These are phyloP conservation scores for Drosophila baimaii DNA, from an alignment of 1,140 invertebrate species.

Conservation along the genomic window DNA sequence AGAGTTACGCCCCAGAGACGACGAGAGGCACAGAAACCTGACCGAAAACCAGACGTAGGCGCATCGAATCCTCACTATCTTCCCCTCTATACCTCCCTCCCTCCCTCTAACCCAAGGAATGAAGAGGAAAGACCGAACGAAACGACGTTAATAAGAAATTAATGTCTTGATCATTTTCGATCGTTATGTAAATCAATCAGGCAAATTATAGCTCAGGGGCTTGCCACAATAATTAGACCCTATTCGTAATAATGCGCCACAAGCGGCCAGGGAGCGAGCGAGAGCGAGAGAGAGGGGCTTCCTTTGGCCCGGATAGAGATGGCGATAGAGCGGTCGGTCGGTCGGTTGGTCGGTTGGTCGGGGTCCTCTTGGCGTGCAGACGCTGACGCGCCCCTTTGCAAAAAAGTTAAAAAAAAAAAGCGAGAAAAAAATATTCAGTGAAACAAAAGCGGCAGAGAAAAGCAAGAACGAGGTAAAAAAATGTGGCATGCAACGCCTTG, in stretches of 20 bases:
- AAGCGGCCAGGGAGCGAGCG: constrained; percentile 30
- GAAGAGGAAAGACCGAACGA: constrained; percentile 51
- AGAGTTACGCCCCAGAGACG: constrained; percentile 70
- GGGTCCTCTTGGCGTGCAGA: constrained; percentile 68
- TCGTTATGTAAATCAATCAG: constrained; percentile 85
- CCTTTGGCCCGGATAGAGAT: constrained; percentile 22
- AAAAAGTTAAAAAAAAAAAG: constrained; percentile 43
- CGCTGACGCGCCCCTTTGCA: constrained; percentile 74
- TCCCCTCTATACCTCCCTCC: too few species aligned
- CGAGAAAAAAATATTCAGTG: constrained; percentile 8
- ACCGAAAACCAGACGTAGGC: constrained; percentile 36
- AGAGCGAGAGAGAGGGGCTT: constrained; percentile 15
- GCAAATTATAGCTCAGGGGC: constrained; percentile 84
- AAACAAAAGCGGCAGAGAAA: constrained; percentile 17
- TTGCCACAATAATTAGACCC: constrained; percentile 84
- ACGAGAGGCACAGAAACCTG: constrained; percentile 30
- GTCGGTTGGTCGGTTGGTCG: constrained; percentile 1
- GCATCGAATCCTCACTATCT: constrained; percentile 34
- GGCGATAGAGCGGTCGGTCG: constrained; percentile 25
- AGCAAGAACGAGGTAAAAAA: constrained; percentile 57
- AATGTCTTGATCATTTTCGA: constrained; percentile 85
- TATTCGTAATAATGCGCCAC: constrained; percentile 82
- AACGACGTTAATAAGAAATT: constrained; percentile 84
- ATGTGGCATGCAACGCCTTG: constrained; percentile 82
- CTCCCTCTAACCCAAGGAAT: constrained; percentile 1